Base-by-base conservation (phyloP, 2,113 vertebrate species). In the Dipodomys stephensi region DNA sequence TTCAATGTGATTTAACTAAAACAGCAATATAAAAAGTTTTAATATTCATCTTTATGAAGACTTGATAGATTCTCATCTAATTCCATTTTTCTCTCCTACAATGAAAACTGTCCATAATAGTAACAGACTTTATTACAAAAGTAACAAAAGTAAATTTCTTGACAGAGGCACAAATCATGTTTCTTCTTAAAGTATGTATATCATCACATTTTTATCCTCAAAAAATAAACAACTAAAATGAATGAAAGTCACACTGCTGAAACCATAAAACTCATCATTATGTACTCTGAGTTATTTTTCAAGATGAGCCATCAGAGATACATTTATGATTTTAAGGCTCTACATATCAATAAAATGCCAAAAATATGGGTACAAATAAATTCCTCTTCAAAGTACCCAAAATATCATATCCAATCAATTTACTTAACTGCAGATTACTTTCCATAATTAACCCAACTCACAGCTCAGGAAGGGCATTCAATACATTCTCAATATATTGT, bases 401-500 rank as follows among this genome's bases (percentile, higher is more conserved):
- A 90, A 94, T 57, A 83, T 35, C 30, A 88, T 28, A 90, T 35
- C 11, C 46, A 44, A 84, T 18, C 57, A 90, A 85, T 71, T 88
- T 80, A 88, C 62, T 87, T 88, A 83, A 88, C 62, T 87, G 77
- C 0, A 81, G 72, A 44, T 13, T 60, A 65, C 22, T 73, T 60
- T 76, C 44, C 72, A 81, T 69, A 88, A 28, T 95, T 78, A 94
- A 88, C 4, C 46, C 30, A 94, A 94, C 3, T 16, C 62, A 95
- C n/a, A 91, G 83, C 25, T 88, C 49, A 69, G 27, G 65, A 94
- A 96, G 83, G 49, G 78, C 39, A 93, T 27, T 93, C 53, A 90
- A 85, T 77, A 77, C 49, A 79, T 68, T 92, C 60, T 74, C 71
- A 85, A 87, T 62, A 35, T 81, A 87, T 64, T 81, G 65, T 77